Percentiles rank a stretch among this genome's conserved stretches.
Conservation (phyloP, 2,113 vertebrate genomes). For the Phycodurus eques region DNA sequence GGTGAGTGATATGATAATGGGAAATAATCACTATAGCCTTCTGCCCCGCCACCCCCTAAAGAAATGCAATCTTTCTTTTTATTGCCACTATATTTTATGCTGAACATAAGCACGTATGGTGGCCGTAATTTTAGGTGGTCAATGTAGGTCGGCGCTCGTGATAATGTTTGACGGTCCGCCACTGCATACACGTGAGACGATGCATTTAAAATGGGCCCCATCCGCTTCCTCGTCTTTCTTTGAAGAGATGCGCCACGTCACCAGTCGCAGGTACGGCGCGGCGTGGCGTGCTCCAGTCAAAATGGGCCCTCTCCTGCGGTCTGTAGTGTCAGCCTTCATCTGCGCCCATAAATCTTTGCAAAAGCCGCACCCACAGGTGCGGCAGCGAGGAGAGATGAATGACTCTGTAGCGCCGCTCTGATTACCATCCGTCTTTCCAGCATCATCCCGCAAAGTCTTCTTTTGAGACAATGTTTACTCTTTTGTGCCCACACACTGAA, state of each 20-base stretch:
- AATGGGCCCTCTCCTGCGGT: conserved; percentile 49
- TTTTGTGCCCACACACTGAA: conserved; percentile 13
- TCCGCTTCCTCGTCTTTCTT: conserved; percentile 31
- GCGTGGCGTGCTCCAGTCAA: conserved; percentile 4
- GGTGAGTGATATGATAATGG: too few species aligned
- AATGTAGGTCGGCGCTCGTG: neutral
- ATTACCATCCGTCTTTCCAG: conserved; percentile 58
- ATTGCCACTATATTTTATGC: too few species aligned
- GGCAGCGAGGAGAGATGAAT: conserved; percentile 42
- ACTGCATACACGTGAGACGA: neutral
- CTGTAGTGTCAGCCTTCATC: conserved; percentile 47
- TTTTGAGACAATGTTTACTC: conserved; percentile 50
- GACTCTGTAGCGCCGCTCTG: conserved; percentile 40
- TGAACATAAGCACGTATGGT: too few species aligned
- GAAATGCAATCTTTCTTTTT: too few species aligned
- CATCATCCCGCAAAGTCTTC: conserved; percentile 49
- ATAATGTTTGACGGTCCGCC: neutral
- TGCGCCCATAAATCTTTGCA: conserved; percentile 49
- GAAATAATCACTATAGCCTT: too few species aligned
- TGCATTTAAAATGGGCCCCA: conserved; percentile 27
- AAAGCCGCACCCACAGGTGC: conserved; percentile 39
- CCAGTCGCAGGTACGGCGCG: conserved; percentile 1
- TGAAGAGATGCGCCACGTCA: conserved; percentile 51
- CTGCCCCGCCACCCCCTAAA: too few species aligned
- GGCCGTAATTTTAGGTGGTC: neutral